A percentile compares a stretch with the other conserved stretches of the same genome.
phyloP scores from a whole-genome alignment of 2,888 invertebrate species.

The Melieria picta region DNA sequence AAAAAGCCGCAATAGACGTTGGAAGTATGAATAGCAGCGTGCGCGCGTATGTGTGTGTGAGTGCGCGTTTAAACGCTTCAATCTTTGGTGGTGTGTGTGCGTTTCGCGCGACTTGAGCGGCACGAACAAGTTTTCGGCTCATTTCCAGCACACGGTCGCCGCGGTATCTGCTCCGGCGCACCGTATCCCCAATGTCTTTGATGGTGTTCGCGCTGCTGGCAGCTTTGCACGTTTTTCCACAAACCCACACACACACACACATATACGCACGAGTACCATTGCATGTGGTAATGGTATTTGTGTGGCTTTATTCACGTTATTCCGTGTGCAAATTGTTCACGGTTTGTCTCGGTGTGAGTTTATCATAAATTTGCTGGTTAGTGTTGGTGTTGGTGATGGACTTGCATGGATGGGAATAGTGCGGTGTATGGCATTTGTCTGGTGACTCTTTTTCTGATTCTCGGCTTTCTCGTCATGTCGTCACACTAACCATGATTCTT shows the following conservation, averaged over 20 bases:
- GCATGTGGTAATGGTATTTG: not conserved
- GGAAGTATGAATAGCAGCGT: slow-evolving; percentile 13
- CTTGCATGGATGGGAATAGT: too few relatives aligned
- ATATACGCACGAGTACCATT: not conserved
- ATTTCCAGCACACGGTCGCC: not conserved
- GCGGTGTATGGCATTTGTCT: too few relatives aligned
- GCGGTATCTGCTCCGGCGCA: not conserved
- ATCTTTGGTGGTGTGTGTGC: too few relatives aligned
- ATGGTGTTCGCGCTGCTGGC: not conserved
- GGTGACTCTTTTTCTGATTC: too few relatives aligned
- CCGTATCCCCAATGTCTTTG: not conserved
- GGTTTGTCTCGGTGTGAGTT: not conserved
- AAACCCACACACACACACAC: slow-evolving; percentile 12
- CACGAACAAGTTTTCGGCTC: slow-evolving; percentile 16
- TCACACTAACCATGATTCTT: too few relatives aligned
- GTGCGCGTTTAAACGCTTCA: slow-evolving; percentile 12
- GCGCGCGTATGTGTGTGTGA: slow-evolving; percentile 5
- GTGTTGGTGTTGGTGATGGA: too few relatives aligned
- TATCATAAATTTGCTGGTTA: not conserved
- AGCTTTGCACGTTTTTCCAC: slow-evolving; percentile 7
- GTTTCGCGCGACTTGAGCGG: slow-evolving; percentile 4
- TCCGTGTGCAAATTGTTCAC: not conserved
- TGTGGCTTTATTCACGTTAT: not conserved
- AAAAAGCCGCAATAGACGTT: slow-evolving; percentile 10
- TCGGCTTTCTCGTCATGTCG: too few relatives aligned